Evolutionary conservation across 1,140 invertebrate species (phyloP), one percentile per base, ranked within the genome.

Genomic region (Neodiprion lecontei): DNA sequence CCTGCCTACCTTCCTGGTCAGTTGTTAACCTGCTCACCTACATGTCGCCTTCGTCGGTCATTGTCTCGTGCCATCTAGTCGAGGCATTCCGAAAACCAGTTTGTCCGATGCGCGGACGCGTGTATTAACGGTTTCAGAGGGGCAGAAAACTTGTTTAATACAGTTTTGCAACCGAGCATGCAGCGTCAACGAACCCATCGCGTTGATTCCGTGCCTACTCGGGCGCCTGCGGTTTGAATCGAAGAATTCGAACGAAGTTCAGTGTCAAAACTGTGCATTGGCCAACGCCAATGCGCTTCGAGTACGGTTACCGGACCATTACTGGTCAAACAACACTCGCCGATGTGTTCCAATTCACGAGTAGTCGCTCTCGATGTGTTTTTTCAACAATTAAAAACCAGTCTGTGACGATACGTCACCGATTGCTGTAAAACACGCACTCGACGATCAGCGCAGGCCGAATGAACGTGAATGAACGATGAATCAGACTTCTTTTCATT

Each of bases 1-100:
- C 28, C 5, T 3, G 28, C 28, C 28, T 40, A 40, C 28, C 28
- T 40, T 40, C 5, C 28, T 40, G 28, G 53, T 61, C 53, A 61
- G 53, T 61, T 61, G 53, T 61, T 53, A 61, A 61, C 53, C 53
- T 61, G 53, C 53, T 61, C 53, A 61, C 53, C 53, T 61, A 61
- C 53, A 61, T 61, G 53, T 61, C n/a, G 53, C 9, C 28, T 61
- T 3, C 53, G n/a, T 17, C 53, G 53, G 53, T 61, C 53, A 61
- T 61, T 61, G 53, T 61, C 53, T 61, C 11, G 53, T 61, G 11
- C 11, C n/a, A 14, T 61, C 53, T 5, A 61, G 53, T 40, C 53
- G 8, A 14, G 53, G 53, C 53, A 40, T 40, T 40, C 28, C 5
- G 11, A 17, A 61, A 61, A 61, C 53, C 53, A 14, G 53, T 61